Evolutionary conservation across 2,888 invertebrate species (phyloP), one percentile per base, ranked within the genome.

Genomic region (Adelphocoris suturalis): DNA sequence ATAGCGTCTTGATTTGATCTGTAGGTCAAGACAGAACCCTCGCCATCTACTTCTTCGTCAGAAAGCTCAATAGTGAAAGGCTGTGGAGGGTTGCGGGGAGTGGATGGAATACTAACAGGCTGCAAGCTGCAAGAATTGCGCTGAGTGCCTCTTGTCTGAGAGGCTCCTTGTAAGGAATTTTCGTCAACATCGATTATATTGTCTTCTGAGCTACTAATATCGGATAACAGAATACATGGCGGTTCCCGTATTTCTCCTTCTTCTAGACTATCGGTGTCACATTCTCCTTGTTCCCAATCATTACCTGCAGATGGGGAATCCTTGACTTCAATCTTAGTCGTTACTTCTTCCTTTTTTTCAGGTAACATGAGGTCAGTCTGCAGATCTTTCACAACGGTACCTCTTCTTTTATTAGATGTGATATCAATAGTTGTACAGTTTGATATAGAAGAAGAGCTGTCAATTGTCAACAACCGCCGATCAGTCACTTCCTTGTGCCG

Each of bases 191-290:
- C 68, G 9, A 19, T 23, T 2, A 19, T n/a, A 46, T 52, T 52
- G 19, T 13, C 19, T 52, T 82, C 82, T 13, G n/a, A 52, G 23
- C 82, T 82, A 52, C 82, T 82, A 16, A 27, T 52, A 52, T 82
- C 82, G 12, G 52, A 82, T 11, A 52, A 48, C 82, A 23, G 13
- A 14, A 14, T 75, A 19, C 37, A 12, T 1, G 85, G 55, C 13
- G 85, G 14, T 0, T 86, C 86, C 23, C 86, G 13, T n/a, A 86
- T 86, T 75, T 86, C 86, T 16, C 86, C 86, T 37, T 86, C 86
- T 75, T 86, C 86, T 23, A 86, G 47, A 75, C 75, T 75, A n/a
- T 86, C 86, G 9, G 13, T 48, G n/a, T 86, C 86, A 80, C n/a
- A 16, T 46, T 80, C 80, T 14, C 80, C 80, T 80, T 28, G 9